These are phyloP conservation scores for Eriocheir sinensis DNA, from an alignment of 1,140 invertebrate species.

Conservation along the genomic window DNA sequence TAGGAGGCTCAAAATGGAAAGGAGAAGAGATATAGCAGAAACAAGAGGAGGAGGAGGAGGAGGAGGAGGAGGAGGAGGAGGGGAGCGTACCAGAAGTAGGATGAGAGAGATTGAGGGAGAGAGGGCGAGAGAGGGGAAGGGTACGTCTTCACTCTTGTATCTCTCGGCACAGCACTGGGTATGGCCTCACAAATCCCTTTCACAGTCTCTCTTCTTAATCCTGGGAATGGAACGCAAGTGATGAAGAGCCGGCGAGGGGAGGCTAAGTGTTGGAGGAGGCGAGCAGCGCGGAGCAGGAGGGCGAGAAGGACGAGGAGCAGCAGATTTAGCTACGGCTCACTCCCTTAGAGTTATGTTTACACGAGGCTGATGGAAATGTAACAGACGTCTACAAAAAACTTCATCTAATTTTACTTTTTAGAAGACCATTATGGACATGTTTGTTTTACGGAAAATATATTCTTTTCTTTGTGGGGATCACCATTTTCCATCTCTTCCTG, in stretches of 20 bases:
- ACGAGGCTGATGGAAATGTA: too few relatives aligned
- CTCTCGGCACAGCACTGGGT: background rate
- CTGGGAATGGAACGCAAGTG: background rate
- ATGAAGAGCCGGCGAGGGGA: background rate
- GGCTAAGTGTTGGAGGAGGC: background rate
- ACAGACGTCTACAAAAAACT: too few relatives aligned
- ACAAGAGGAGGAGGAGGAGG: background rate
- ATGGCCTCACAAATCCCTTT: background rate
- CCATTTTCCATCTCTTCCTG: too few relatives aligned
- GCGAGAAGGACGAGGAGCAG: background rate
- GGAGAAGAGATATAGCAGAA: background rate
- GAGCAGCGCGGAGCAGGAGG: background rate
- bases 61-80: background rate
- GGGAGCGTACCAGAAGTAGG: background rate
- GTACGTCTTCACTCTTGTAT: background rate
- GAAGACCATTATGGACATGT: too few relatives aligned
- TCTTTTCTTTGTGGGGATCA: too few relatives aligned
- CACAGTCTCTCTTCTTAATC: constrained; percentile 6
- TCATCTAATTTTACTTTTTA: too few relatives aligned
- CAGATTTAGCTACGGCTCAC: too few relatives aligned
- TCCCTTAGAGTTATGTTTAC: too few relatives aligned
- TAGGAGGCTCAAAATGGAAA: too few relatives aligned
- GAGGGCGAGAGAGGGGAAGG: background rate
- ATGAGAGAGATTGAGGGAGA: constrained; percentile 10
- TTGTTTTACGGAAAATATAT: too few relatives aligned